Evolutionary conservation across 2,888 invertebrate genomes (phyloP), one percentile per base, ranked within the genome.

Genomic region (Temnothorax unifasciatus): DNA sequence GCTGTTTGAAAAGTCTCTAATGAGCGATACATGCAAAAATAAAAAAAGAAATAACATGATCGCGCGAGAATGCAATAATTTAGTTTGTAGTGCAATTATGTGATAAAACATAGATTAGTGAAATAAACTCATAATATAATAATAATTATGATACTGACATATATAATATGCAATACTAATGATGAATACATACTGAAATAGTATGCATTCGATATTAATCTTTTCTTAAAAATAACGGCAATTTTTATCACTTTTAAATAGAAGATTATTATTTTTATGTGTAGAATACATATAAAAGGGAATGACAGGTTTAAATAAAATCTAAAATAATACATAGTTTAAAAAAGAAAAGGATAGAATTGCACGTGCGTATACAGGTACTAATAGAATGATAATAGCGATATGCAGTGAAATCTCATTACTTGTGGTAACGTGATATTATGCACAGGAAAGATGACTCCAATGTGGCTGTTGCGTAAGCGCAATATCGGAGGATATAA

Each of bases 371-470:
- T 34, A 61, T 18, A 21, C 57, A 57, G 47, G 8, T 69, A 57
- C 18, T 59, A 73, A 71, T 79, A 71, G 79, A 81, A 81, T 81
- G 75, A 82, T 86, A 81, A 84, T 69, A 47, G 71, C 73, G 81
- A 84, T 73, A 63, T 81, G 64, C 54, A 81, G 50, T 85, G 84
- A 85, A 82, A 85, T 86, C 75, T 85, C 76, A 86, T 85, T 86
- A 85, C 73, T 59, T 63, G 59, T 34, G 76, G 86, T 84, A 86
- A 84, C 57, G 59, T 59, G 85, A 85, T 85, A 86, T 86, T 86
- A 85, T 68, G 71, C 63, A 61, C 57, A 66, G 74, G 57, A 76
- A 74, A 76, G 79, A 71, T 79, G 79, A 79, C 57, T 84, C 84
- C 69, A 44, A 76, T 83, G 76, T 76, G 74, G 69, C 61, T 82